Conservation (phyloP, 2,113 vertebrate genomes). For the Pelmatolapia mariae region DNA sequence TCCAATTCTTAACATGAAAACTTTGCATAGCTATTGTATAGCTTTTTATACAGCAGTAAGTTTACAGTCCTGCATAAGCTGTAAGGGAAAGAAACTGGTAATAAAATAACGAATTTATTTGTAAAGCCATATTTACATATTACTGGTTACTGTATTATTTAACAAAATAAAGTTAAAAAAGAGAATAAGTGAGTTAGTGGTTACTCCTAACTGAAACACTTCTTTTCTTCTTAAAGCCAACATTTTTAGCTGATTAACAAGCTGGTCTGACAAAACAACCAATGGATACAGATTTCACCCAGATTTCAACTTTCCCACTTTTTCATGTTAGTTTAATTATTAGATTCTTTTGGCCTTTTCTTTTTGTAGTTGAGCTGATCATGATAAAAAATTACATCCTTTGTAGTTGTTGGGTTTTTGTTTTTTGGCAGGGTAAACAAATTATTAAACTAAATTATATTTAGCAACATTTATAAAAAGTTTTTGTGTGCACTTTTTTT, state of each 20-base stretch:
- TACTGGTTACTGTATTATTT: neutral
- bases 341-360: neutral
- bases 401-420: neutral
- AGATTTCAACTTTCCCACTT: neutral
- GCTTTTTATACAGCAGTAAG: neutral
- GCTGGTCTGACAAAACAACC: neutral
- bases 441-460: neutral
- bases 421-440: rapidly evolving
- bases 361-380: neutral
- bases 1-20: neutral
- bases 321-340: neutral
- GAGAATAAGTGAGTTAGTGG: rapidly evolving
- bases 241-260: neutral
- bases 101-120: neutral
- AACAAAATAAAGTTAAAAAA: neutral
- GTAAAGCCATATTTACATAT: neutral
- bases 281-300: neutral
- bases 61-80: neutral
- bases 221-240: neutral
- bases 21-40: neutral
- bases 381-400: neutral
- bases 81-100: neutral
- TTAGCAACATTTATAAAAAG: rapidly evolving
- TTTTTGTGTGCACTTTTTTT: neutral
- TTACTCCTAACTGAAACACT: neutral